Evolutionary conservation across 2,113 vertebrate species (phyloP).

Genomic region (Nanger granti): DNA sequence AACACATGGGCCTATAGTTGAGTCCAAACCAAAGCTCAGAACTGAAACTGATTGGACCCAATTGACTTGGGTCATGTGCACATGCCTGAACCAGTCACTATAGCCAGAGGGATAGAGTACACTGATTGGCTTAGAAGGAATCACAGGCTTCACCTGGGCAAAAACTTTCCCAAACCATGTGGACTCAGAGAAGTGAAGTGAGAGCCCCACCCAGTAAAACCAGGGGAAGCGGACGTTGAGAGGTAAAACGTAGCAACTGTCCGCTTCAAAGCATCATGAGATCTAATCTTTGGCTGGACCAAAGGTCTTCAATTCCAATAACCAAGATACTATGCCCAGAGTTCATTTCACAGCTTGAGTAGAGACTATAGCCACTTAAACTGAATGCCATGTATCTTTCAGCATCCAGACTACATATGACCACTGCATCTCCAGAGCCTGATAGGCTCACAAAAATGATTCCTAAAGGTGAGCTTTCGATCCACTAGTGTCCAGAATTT

Average conservation of each 20-base stretch:
- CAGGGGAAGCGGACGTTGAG: no score
- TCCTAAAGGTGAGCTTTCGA: not conserved
- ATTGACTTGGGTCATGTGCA: not conserved
- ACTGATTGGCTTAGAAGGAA: not conserved
- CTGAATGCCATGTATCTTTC: no score
- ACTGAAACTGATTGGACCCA: not conserved
- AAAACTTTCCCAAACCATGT: not conserved
- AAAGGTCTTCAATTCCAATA: not conserved
- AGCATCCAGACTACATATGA: no score
- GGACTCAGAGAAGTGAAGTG: no score
- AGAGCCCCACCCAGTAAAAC: not conserved
- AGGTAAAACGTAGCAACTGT: not conserved
- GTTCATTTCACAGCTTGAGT: not conserved
- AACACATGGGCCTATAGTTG: not conserved
- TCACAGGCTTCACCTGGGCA: not conserved
- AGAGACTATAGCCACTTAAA: not conserved
- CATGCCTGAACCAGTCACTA: not conserved
- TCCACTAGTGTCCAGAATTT: not conserved
- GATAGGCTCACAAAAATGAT: not conserved
- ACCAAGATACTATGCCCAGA: not conserved
- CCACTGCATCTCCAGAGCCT: not conserved
- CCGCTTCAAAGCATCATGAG: not conserved
- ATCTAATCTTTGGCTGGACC: not conserved
- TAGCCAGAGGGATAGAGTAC: not conserved
- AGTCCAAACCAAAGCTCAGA: not conserved